Conservation (phyloP, 1,140 invertebrate genomes). For the Listronotus oregonensis region DNA sequence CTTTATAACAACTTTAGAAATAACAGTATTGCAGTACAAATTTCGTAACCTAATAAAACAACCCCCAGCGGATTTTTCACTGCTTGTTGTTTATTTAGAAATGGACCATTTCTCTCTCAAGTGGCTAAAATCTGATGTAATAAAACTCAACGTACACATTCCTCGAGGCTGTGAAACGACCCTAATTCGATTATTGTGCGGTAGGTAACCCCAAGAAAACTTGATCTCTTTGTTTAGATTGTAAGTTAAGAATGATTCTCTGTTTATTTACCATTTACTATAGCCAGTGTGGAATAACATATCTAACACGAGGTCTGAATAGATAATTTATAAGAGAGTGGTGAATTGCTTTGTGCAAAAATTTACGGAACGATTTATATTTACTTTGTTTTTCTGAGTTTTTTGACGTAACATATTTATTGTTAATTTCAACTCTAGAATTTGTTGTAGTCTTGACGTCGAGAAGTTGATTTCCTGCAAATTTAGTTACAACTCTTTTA, state of each 20-base stretch:
- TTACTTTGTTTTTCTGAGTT: no score
- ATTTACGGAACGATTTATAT: no score
- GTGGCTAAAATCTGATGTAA: background rate
- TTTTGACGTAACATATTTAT: no score
- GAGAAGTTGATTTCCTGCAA: no score
- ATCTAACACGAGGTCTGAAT: background rate
- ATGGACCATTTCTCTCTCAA: background rate
- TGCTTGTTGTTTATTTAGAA: background rate
- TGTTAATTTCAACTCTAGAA: no score
- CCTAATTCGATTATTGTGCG: slow-evolving; percentile 2
- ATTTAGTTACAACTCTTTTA: no score
- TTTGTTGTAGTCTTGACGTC: no score
- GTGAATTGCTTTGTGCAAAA: no score
- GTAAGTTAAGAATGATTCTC: slow-evolving; percentile 51
- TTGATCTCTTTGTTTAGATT: slow-evolving; percentile 43
- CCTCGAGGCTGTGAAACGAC: background rate
- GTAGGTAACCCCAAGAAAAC: slow-evolving; percentile 25
- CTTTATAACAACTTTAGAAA: no score
- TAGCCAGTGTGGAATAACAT: background rate
- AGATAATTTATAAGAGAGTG: no score
- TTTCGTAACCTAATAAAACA: background rate
- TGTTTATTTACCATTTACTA: slow-evolving; percentile 37
- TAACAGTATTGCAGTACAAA: no score
- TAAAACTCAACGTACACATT: background rate
- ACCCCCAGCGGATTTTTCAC: background rate